These are phyloP conservation scores for Tethea ocularis DNA, from an alignment of 2,888 invertebrate species.

Conservation along the genomic window DNA sequence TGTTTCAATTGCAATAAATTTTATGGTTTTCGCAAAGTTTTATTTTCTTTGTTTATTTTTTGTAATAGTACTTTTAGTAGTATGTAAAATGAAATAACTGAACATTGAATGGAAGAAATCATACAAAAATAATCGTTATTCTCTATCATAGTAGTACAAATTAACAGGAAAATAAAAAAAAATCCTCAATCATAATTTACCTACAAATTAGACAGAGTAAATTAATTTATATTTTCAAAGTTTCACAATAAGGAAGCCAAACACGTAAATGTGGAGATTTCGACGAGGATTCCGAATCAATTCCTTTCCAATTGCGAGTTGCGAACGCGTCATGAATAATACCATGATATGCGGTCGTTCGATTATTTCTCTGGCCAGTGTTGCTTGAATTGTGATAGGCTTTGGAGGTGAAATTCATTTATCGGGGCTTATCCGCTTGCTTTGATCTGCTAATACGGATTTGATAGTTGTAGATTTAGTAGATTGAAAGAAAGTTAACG, in stretches of 20 bases:
- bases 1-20: not conserved
- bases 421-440: not conserved
- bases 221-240: constrained; percentile 17
- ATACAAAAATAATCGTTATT: too few relatives aligned
- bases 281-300: constrained; percentile 41
- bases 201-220: constrained; percentile 14
- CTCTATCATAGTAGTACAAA: too few relatives aligned
- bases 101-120: too few relatives aligned
- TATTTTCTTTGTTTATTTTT: too few relatives aligned
- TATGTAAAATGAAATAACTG: too few relatives aligned
- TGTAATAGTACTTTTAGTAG: too few relatives aligned
- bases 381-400: not conserved
- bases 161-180: too few relatives aligned
- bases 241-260: constrained; percentile 23
- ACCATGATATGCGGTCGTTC: constrained; percentile 16
- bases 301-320: constrained; percentile 33
- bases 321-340: constrained; percentile 38
- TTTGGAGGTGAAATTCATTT: not conserved
- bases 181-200: not conserved
- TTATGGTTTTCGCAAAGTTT: not conserved
- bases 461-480: too few relatives aligned
- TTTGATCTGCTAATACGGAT: not conserved
- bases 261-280: constrained; percentile 42
- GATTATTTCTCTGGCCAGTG: constrained; percentile 12
- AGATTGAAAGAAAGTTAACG: too few relatives aligned